Conservation (phyloP, 1,140 invertebrate genomes). For the Procambarus clarkii region DNA sequence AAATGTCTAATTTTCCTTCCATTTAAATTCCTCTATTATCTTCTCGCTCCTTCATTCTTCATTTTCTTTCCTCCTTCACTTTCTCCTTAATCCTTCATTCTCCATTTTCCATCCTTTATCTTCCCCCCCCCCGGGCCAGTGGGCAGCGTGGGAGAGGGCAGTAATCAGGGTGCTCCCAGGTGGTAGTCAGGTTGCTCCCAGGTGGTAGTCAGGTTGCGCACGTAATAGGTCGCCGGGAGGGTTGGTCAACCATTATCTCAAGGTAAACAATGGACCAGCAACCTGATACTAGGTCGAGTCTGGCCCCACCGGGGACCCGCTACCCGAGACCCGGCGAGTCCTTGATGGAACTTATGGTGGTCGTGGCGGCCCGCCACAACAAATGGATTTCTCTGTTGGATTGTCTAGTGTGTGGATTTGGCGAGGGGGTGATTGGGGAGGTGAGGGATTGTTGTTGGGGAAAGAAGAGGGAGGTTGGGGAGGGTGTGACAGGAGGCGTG, state of each 20-base stretch:
- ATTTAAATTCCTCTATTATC: not conserved
- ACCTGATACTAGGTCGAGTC: conserved; percentile 13
- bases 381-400: conserved; percentile 16
- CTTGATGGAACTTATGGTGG: not conserved
- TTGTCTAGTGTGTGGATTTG: not conserved
- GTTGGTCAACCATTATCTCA: conserved; percentile 35
- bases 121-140: not conserved
- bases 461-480: not conserved
- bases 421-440: not conserved
- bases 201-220: conserved; percentile 35
- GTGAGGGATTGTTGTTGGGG: not conserved
- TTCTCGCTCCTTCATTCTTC: not conserved
- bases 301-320: not conserved
- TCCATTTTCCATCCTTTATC: not conserved
- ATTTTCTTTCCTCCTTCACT: not conserved
- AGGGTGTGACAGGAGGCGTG: too few relatives aligned
- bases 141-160: not conserved
- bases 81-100: not conserved
- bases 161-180: conserved; percentile 25
- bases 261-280: conserved; percentile 43
- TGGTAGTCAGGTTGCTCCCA: too few relatives aligned
- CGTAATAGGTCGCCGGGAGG: conserved; percentile 34
- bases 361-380: not conserved
- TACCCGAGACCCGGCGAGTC: not conserved
- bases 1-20: not conserved